Base-by-base conservation (phyloP, 2,888 invertebrate genomes). In the Strigamia maritima region DNA sequence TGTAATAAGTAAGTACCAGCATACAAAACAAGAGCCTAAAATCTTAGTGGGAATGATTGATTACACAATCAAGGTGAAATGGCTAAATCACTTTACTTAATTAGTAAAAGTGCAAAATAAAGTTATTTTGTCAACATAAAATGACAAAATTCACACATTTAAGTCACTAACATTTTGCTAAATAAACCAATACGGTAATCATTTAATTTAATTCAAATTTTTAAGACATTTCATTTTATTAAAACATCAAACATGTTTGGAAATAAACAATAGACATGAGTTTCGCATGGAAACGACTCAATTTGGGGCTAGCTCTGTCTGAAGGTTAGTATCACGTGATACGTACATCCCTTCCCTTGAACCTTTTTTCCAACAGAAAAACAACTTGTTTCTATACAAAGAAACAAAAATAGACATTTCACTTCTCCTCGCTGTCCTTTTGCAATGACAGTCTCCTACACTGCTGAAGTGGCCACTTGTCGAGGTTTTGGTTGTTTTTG, bases 401-500 rank as follows among this genome's bases (percentile, higher is more conserved):
- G n/a, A 49, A 49, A n/a, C 49, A 49, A 49, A 49, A 49, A 49
- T 49, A 49, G 49, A 49, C 49, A 49, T 49, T 49, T 49, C 19
- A 49, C 19, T 49, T 7, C 49, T 19, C 19, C 6, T 49, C 3
- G n/a, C 6, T 1, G 1, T 49, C n/a, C n/a, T 10, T 14, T 6
- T 49, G 19, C 19, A 49, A 94, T 94, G 94, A 94, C 94, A 83
- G 92, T 94, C 81, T 92, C 93, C 14, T 94, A 94, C 84, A 94
- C 94, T 78, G 93, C 91, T 77, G 92, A 94, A 88, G 94, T 94
- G 81, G 94, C 94, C 81, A 93, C 94, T 81, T 93, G 93, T 85
- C 89, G 91, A 78, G 93, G 94, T 81, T 92, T 95, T 85, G 95
- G 95, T 80, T 94, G 94, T 84, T 95, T 95, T 89, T 89, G 94